Evolutionary conservation across 2,888 invertebrate species (phyloP), one percentile per base, ranked within the genome.

Genomic region (Calliphora vomitoria): DNA sequence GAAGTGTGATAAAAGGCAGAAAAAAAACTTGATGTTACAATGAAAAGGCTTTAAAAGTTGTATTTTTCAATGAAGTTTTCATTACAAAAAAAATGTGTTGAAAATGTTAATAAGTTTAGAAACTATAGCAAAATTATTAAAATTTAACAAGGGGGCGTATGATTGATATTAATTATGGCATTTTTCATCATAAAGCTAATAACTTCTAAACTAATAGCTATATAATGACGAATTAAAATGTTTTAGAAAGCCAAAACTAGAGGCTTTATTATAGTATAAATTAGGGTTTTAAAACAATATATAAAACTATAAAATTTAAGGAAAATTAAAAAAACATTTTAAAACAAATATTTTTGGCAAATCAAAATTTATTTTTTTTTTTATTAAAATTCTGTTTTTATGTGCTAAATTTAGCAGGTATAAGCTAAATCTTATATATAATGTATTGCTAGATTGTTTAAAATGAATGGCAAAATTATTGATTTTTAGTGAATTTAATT

Each of bases 161-260:
- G 68, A 68, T 58, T 68, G 8, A 68, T 68, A 47, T 69, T 68
- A 68, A 58, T 79, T 58, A 25, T 13, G 18, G 1, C 0, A 38
- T 55, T 53, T 53, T 10, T 20, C 0, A 0, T 3, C 25, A 38
- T 31, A 58, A 58, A 8, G 4, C 3, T 18, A 31, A 44, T 25
- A 68, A 15, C 31, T 79, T 6, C 5, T 18, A 79, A 68, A 79
- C 44, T 18, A 44, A 15, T 6, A 44, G 20, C 25, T 11, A 31
- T 78, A 31, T 41, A 15, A 0, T 5, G 6, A 44, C n/a, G n/a
- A 10, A 60, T 25, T 41, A 25, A 58, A 74, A 25, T 25, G 3
- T n/a, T 41, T 58, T 55, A 64, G 0, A 35, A 15, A 35, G 8
- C 31, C 13, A 35, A 35, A 0, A 60, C 4, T 6, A 8, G n/a